Conservation (phyloP, 2,113 vertebrate genomes). For the Esox niger region DNA sequence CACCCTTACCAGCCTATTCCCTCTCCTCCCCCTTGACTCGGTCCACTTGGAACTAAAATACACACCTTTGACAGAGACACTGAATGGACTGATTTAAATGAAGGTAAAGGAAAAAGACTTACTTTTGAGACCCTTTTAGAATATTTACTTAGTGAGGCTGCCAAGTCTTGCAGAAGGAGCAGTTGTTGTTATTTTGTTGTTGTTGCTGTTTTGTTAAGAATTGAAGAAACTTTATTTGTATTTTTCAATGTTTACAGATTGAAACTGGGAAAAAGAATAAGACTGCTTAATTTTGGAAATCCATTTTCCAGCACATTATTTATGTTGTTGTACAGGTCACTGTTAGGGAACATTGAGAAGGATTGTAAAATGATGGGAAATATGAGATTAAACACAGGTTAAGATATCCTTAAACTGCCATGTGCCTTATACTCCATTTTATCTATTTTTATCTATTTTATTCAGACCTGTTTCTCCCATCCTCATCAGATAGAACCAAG, state of each 20-base stretch:
- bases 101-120: conserved; percentile 62
- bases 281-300: conserved; percentile 70
- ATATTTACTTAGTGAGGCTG: conserved; percentile 83
- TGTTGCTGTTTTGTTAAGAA: conserved; percentile 71
- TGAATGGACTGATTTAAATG: conserved; percentile 56
- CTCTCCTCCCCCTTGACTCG: conserved; percentile 1
- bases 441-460: conserved; percentile 61
- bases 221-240: conserved; percentile 76
- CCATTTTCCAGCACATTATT: conserved; percentile 85
- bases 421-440: conserved; percentile 86
- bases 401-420: conserved; percentile 88
- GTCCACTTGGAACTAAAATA: conserved; percentile 41
- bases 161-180: conserved; percentile 76
- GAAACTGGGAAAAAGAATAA: conserved; percentile 67
- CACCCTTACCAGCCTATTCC: background rate
- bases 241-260: conserved; percentile 76
- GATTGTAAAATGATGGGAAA: conserved; percentile 65
- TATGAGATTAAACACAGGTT: conserved; percentile 74
- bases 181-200: conserved; percentile 67
- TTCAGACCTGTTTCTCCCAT: background rate
- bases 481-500: background rate
- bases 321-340: conserved; percentile 94
- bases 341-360: conserved; percentile 83
- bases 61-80: conserved; percentile 43
- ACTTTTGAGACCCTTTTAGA: conserved; percentile 87